Evolutionary conservation across 2,797 vertebrate genomes (phyloP), one percentile per base, ranked within the genome.

Genomic region (Sternarchorhynchus goeldii): DNA sequence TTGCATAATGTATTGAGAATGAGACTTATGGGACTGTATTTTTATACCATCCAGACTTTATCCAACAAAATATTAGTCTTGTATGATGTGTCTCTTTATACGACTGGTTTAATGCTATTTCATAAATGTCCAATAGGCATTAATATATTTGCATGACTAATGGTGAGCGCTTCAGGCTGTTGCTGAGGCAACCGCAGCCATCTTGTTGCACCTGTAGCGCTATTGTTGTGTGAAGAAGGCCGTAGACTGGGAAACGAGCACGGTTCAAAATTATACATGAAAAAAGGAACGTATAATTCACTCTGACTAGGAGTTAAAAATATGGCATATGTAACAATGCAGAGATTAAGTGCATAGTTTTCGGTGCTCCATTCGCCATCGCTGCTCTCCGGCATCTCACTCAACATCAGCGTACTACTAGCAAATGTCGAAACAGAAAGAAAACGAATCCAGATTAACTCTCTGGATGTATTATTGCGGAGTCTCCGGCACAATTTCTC

Each of bases 121-220:
- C 18, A 70, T 78, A 65, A 72, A 78, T 64, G 68, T 34, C 76
- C 64, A 75, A 60, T 71, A 36, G 34, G 58, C 68, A 78, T 71
- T 75, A 75, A 32, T 64, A 45, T 57, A 73, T 77, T 62, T 77
- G 70, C 41, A 77, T 82, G 57, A 62, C 34, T 72, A 63, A 75
- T 59, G 72, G 71, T 72, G 69, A 76, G 63, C 18, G 58, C 56
- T n/a, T 16, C 32, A 75, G 76, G 29, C 76, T 74, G 80, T 82
- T 82, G 72, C 76, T 65, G 55, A 1, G 58, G 59, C 60, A 78
- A 82, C 71, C n/a, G 10, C 58, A 55, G 65, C 71, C 71, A 75
- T 82, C 71, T 76, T 82, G 59, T 73, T 57, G 75, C 81, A 82
- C 76, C 81, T 82, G 66, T 82, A 5, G 69, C 68, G 72, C 20